Conservation (phyloP, 1,140 invertebrate genomes). For the Orchestia grillus region DNA sequence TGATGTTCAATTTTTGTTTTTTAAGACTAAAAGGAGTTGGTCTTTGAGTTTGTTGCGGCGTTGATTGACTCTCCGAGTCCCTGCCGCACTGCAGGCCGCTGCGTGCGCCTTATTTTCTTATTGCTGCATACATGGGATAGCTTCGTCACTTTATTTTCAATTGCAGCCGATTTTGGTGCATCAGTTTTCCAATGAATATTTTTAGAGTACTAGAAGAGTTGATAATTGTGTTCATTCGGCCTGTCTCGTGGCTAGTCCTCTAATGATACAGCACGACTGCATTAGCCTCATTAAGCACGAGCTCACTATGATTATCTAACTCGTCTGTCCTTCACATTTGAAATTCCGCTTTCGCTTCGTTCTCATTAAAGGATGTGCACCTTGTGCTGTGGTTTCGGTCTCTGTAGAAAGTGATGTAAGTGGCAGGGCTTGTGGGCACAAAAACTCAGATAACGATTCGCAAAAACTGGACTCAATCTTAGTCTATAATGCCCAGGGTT, state of each 20-base stretch:
- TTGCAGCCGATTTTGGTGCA: background rate
- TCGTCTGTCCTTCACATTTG: slow-evolving; percentile 26
- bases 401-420: slow-evolving; percentile 48
- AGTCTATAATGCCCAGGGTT: background rate
- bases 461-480: slow-evolving; percentile 21
- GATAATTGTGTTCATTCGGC: background rate
- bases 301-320: background rate
- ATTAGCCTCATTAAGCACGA: background rate
- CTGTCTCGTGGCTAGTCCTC: background rate
- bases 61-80: too few relatives aligned
- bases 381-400: slow-evolving; percentile 5
- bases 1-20: background rate
- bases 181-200: background rate
- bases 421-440: slow-evolving; percentile 1
- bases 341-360: background rate
- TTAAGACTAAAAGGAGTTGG: background rate
- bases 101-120: too few relatives aligned
- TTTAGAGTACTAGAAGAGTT: background rate
- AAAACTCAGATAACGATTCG: slow-evolving; percentile 3
- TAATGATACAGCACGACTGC: background rate
- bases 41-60: too few relatives aligned
- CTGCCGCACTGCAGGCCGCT: too few relatives aligned
- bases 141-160: background rate
- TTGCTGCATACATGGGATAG: too few relatives aligned
- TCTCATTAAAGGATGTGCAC: background rate